phyloP scores from a whole-genome alignment of 2,113 vertebrate species.

The Pterocles burchelli region DNA sequence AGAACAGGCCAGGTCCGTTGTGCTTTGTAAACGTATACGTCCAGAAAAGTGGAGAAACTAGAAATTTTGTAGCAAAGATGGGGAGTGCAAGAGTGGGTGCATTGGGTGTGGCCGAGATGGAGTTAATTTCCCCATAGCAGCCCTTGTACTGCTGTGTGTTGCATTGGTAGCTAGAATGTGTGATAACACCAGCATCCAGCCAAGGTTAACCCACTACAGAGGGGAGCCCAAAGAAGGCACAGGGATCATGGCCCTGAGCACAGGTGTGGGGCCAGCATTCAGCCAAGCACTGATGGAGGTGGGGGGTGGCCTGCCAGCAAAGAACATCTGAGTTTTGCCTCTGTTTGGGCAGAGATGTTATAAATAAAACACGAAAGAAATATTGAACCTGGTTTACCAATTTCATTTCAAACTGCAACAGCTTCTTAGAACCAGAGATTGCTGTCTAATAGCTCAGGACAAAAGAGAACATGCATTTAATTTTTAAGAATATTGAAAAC shows the following conservation, averaged over 20 bases:
- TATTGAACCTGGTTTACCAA: not conserved
- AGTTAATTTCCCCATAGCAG: no score
- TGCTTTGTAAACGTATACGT: fast-evolving
- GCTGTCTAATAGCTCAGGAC: not conserved
- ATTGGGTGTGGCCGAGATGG: no score
- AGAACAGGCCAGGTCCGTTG: fast-evolving
- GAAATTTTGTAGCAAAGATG: not conserved
- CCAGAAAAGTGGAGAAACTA: not conserved
- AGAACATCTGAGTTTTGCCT: no score
- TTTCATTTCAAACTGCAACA: not conserved
- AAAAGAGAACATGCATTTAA: not conserved
- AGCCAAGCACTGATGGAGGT: fast-evolving
- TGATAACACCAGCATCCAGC: no score
- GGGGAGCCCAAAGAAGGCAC: not conserved
- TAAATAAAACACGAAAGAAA: not conserved
- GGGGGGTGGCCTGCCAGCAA: not conserved
- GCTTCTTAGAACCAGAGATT: not conserved
- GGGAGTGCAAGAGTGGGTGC: no score
- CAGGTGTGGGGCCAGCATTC: not conserved
- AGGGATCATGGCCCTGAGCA: fast-evolving
- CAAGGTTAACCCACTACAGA: no score
- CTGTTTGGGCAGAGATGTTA: not conserved
- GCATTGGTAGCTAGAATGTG: no score
- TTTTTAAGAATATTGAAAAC: not conserved
- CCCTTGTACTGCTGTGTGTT: no score